phyloP scores from a whole-genome alignment of 2,888 invertebrate genomes.

The Oligia latruncula region DNA sequence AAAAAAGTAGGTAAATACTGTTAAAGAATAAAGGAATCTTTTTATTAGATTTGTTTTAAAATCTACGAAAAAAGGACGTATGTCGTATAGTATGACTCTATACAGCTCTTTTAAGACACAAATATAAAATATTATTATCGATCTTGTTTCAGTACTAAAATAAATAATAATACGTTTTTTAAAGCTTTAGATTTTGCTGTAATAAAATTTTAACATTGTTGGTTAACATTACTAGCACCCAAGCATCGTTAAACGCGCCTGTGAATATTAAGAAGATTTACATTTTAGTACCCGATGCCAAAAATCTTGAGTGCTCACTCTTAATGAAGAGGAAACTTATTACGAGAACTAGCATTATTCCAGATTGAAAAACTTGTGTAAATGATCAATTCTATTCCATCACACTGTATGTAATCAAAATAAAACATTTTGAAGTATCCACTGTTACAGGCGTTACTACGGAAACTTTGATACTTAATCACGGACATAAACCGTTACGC shows the following conservation, averaged over 20 bases:
- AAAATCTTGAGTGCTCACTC: conserved; percentile 28
- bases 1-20: not conserved
- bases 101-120: not conserved
- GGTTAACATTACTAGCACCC: not conserved
- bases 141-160: not conserved
- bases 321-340: conserved; percentile 26
- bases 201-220: not conserved
- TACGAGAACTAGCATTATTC: conserved; percentile 35
- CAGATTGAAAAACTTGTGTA: conserved; percentile 59
- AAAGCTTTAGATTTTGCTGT: not conserved
- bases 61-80: not conserved
- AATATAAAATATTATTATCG: not conserved
- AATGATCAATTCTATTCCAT: conserved; percentile 52
- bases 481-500: conserved; percentile 60
- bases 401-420: conserved; percentile 54
- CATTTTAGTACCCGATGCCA: conserved; percentile 12
- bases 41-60: not conserved
- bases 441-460: conserved; percentile 57
- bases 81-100: not conserved
- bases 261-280: conserved; percentile 7
- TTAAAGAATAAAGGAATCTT: not conserved
- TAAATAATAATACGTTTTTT: not conserved
- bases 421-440: conserved; percentile 58
- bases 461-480: conserved; percentile 64
- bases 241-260: conserved; percentile 1